These are phyloP conservation scores for Prorops nasuta DNA, from an alignment of 1,140 invertebrate genomes.

Conservation along the genomic window DNA sequence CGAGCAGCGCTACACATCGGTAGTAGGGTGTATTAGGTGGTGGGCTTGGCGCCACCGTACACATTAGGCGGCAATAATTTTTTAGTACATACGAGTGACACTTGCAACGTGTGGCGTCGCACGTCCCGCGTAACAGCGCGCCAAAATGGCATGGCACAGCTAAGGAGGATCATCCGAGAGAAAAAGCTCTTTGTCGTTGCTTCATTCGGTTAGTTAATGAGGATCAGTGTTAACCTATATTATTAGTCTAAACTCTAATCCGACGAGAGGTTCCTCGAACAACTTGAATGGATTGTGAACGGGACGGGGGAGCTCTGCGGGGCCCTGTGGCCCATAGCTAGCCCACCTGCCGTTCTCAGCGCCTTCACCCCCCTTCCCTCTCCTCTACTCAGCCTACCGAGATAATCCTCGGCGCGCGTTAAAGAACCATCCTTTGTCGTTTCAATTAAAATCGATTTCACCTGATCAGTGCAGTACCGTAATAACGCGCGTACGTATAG, in stretches of 20 bases:
- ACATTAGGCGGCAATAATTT: no score
- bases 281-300: not conserved
- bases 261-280: not conserved
- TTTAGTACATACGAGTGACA: no score
- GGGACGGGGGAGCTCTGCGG: not conserved
- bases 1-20: no score
- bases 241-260: conserved; percentile 29
- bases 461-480: no score
- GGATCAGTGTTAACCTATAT: conserved; percentile 42
- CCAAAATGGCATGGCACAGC: conserved; percentile 1
- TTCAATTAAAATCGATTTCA: no score
- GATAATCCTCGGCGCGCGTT: no score
- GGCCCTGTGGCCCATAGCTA: not conserved
- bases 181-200: conserved; percentile 29
- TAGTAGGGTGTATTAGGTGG: no score
- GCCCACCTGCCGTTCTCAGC: not conserved
- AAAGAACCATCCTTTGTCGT: no score
- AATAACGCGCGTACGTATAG: no score
- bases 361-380: not conserved
- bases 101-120: no score
- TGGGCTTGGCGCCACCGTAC: no score
- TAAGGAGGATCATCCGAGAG: conserved; percentile 25
- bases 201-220: conserved; percentile 40
- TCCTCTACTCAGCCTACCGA: conserved; percentile 3
- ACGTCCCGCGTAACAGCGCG: not conserved